Percentiles rank a stretch among this genome's conserved stretches.
Conservation (phyloP, 1,140 invertebrate species). For the Zaprionus ghesquierei region DNA sequence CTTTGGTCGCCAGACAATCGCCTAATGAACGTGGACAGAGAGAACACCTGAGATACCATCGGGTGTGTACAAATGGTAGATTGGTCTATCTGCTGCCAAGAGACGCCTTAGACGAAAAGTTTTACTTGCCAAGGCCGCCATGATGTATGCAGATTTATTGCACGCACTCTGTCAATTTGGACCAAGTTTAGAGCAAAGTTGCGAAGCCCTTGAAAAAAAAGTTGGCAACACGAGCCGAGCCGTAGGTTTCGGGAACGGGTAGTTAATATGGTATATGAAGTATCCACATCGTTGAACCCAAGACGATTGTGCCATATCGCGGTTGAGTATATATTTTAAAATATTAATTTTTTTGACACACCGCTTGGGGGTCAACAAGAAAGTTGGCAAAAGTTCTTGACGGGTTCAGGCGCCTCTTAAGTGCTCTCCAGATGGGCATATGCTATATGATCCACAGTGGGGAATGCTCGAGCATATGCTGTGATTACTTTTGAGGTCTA, state of each 20-base stretch:
- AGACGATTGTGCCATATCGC: background rate
- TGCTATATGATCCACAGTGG: background rate
- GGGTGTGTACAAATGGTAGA: too few species aligned
- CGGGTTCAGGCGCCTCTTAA: background rate
- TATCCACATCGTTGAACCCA: background rate
- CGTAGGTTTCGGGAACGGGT: background rate
- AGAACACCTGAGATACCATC: too few species aligned
- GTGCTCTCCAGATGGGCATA: background rate
- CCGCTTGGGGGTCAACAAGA: background rate
- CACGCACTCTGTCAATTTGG: background rate
- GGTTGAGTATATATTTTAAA: background rate
- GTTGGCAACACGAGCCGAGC: background rate
- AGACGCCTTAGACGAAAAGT: background rate
- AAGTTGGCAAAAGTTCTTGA: background rate
- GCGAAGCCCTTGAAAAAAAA: background rate
- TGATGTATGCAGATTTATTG: slow-evolving; percentile 15
- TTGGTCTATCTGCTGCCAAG: background rate
- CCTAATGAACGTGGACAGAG: background rate
- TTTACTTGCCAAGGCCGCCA: background rate
- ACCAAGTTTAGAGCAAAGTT: background rate
- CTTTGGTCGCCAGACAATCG: slow-evolving; percentile 11
- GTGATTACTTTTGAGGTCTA: background rate
- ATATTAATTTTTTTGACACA: background rate
- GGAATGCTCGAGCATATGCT: background rate
- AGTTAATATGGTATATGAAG: too few species aligned